These are phyloP conservation scores for Geodia barretti DNA, from an alignment of 37 sponge, comb jelly and placozoan genomes.

Conservation along the genomic window DNA sequence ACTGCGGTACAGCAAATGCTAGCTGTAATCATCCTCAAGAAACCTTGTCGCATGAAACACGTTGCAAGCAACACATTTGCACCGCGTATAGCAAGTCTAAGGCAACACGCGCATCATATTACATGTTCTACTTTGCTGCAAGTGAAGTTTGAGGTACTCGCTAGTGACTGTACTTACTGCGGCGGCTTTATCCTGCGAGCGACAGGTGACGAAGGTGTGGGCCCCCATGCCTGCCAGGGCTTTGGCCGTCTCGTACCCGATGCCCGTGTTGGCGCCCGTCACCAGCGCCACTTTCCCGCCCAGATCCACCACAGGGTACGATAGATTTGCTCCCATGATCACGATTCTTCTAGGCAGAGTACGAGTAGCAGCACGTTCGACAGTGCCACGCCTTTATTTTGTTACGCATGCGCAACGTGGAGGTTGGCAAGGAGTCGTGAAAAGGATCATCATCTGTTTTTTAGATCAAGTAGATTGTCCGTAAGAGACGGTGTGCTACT, in stretches of 20 bases:
- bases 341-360: background rate
- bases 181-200: constrained; percentile 48
- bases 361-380: background rate
- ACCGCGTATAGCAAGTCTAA: background rate
- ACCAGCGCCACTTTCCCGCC: constrained; percentile 57
- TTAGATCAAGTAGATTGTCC: constrained; percentile 70
- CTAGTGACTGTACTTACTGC: constrained; percentile 7
- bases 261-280: constrained; percentile 64
- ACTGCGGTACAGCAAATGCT: constrained; percentile 17
- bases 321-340: constrained; percentile 34
- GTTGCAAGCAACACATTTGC: background rate
- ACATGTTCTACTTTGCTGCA: too few relatives aligned
- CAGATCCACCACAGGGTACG: constrained; percentile 42
- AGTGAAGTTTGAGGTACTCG: background rate
- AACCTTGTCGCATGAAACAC: background rate
- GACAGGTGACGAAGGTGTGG: constrained; percentile 54
- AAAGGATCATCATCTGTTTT: constrained; percentile 15
- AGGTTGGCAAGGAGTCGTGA: background rate
- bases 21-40: background rate
- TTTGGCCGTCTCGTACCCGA: constrained; percentile 69
- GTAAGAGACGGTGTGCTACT: constrained; percentile 59
- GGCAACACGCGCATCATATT: too few relatives aligned
- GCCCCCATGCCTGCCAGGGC: constrained; percentile 65
- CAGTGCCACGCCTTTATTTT: background rate
- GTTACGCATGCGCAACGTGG: background rate